Conservation (phyloP, 2,113 vertebrate species). For the Carollia perspicillata region DNA sequence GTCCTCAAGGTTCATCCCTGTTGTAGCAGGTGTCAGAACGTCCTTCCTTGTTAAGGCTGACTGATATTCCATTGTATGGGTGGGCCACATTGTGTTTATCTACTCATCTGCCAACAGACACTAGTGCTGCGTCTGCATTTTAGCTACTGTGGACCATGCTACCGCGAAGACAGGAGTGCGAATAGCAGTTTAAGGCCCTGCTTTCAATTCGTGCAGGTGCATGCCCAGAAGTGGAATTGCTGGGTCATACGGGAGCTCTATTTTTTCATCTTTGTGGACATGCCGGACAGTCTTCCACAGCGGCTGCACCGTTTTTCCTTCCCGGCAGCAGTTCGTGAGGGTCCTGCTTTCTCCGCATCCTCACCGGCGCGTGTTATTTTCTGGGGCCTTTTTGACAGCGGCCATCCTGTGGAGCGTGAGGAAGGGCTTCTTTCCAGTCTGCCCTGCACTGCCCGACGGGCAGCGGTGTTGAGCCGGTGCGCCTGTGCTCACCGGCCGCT, state of each 20-base stretch:
- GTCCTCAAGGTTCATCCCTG: neutral
- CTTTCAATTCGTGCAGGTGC: neutral
- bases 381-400: neutral
- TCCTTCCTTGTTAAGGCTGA: neutral
- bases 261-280: neutral
- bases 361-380: neutral
- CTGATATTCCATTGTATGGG: neutral
- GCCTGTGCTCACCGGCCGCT: neutral
- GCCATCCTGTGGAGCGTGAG: neutral
- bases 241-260: neutral
- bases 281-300: neutral
- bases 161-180: neutral
- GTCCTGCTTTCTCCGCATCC: neutral
- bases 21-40: no score
- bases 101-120: accelerated
- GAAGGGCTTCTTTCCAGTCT: neutral
- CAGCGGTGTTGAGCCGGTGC: neutral
- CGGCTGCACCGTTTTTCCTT: neutral
- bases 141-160: neutral
- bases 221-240: neutral
- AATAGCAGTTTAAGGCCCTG: neutral
- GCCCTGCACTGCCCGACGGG: no score
- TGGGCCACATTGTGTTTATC: neutral
- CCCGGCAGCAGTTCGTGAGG: neutral
- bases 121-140: neutral